phyloP scores from a whole-genome alignment of 2,113 vertebrate genomes.

The Athene noctua region DNA sequence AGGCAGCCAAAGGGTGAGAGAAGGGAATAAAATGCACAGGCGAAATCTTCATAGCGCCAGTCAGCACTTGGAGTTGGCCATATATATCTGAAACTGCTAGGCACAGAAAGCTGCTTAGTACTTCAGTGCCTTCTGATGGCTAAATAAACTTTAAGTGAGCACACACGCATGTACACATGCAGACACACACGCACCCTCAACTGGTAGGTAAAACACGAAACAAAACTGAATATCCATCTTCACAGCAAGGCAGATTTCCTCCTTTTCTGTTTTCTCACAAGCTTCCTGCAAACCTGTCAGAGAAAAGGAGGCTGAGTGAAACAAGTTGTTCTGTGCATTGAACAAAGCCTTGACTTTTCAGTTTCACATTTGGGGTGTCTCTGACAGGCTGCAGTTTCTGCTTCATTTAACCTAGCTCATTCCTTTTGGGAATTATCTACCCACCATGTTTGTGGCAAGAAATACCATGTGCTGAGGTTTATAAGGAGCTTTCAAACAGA shows the following conservation, averaged over 20 bases:
- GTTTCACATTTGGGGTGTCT: background rate
- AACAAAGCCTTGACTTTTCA: background rate
- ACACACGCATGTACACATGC: accelerated
- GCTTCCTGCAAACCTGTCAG: background rate
- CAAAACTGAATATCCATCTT: background rate
- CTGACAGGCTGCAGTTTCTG: slow-evolving; percentile 29
- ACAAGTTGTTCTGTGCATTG: background rate
- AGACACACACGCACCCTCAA: background rate
- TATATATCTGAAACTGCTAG: background rate
- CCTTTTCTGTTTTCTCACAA: background rate
- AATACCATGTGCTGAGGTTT: background rate
- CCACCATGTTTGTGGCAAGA: background rate
- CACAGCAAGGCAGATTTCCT: background rate
- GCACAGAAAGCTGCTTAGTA: background rate
- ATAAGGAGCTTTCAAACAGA: background rate
- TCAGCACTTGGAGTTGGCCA: background rate
- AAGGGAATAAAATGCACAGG: background rate
- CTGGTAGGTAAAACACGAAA: background rate
- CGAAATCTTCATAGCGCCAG: background rate
- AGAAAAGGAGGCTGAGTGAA: background rate
- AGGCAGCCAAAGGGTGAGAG: background rate
- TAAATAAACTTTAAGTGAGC: background rate
- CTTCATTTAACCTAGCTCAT: background rate
- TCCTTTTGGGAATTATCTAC: background rate
- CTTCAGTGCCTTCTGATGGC: background rate